phyloP scores from a whole-genome alignment of 2,888 invertebrate genomes.

The Eristalis tenax region DNA sequence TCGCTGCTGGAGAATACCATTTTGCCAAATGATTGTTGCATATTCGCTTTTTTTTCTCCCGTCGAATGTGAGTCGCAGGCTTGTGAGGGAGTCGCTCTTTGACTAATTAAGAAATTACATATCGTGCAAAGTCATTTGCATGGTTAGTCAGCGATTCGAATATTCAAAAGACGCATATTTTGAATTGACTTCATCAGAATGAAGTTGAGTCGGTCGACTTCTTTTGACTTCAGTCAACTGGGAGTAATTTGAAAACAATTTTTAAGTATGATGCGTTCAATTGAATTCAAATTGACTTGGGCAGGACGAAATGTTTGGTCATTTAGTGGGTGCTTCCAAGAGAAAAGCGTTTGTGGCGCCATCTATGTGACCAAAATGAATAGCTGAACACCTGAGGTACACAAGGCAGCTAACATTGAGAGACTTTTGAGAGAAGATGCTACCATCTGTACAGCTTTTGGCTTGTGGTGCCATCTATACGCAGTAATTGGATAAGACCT shows the following conservation, averaged over 20 bases:
- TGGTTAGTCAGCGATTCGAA: not conserved
- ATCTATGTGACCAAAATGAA: no score
- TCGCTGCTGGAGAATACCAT: not conserved
- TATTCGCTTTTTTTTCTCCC: not conserved
- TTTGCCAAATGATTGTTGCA: constrained; percentile 51
- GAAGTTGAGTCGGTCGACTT: not conserved
- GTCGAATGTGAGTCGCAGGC: not conserved
- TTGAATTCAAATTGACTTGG: no score
- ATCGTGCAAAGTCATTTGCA: not conserved
- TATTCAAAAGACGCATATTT: not conserved
- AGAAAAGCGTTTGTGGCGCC: no score
- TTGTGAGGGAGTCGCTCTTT: not conserved
- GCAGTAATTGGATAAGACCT: no score
- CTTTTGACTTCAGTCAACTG: not conserved
- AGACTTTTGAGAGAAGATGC: no score
- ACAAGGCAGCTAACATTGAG: no score
- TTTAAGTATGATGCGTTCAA: not conserved
- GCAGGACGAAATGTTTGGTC: no score
- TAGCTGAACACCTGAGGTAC: no score
- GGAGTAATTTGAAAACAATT: not conserved
- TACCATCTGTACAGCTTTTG: no score
- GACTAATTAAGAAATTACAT: not conserved
- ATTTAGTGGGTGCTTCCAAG: no score
- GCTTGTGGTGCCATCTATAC: no score
- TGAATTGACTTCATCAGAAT: not conserved